Percentiles rank a stretch among this genome's conserved stretches.
Conservation (phyloP, 2,797 vertebrate species). For the Cygnus olor region DNA sequence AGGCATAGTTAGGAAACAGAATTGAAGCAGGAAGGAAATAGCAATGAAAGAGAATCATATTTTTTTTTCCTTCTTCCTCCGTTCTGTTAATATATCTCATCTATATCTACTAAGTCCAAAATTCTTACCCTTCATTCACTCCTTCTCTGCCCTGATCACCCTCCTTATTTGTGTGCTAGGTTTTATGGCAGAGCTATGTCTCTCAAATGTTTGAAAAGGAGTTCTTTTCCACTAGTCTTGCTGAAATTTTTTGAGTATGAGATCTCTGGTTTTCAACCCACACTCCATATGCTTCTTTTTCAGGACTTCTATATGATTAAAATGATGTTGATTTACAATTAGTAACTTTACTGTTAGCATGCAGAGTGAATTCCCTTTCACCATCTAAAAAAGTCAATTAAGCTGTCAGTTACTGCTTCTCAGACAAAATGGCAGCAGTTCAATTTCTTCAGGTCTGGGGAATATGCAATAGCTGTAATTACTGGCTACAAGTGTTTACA, state of each 20-base stretch:
- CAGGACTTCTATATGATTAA: background rate
- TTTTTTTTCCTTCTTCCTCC: background rate
- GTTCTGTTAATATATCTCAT: background rate
- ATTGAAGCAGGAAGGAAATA: background rate
- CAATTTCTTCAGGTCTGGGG: conserved; percentile 62
- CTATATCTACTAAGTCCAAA: background rate
- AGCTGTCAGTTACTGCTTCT: conserved; percentile 59
- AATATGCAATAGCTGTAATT: conserved; percentile 60
- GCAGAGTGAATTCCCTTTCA: conserved; percentile 56
- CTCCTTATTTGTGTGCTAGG: background rate
- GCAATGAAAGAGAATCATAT: background rate
- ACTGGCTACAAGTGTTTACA: conserved; percentile 64
- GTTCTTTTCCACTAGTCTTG: background rate
- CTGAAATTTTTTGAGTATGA: background rate
- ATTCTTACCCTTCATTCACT: background rate
- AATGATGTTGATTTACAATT: conserved; percentile 55
- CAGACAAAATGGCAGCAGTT: conserved; percentile 68
- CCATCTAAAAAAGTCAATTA: conserved; percentile 60
- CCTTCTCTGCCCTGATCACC: background rate
- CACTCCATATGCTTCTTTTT: background rate
- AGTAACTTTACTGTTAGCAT: conserved; percentile 29
- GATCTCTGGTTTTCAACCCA: background rate
- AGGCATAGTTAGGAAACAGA: background rate
- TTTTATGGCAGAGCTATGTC: background rate
- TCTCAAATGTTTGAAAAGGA: background rate